phyloP scores from a whole-genome alignment of 2,113 vertebrate genomes.

The Leptobrachium leishanense region DNA sequence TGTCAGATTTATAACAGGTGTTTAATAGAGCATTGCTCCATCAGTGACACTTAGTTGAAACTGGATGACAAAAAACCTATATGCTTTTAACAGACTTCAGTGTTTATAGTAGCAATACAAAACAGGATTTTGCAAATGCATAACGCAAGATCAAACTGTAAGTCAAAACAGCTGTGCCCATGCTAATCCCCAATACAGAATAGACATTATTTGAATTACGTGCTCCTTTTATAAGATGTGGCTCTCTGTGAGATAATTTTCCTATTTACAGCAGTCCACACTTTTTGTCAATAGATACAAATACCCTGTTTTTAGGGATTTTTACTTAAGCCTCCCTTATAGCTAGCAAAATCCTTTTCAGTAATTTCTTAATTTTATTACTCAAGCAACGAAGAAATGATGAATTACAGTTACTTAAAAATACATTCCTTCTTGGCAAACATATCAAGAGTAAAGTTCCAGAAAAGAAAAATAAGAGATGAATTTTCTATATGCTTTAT shows the following conservation, averaged over 20 bases:
- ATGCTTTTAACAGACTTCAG: slow-evolving; percentile 66
- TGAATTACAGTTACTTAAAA: slow-evolving; percentile 63
- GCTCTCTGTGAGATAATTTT: slow-evolving; percentile 63
- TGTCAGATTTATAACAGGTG: slow-evolving; percentile 5
- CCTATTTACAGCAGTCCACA: slow-evolving; percentile 61
- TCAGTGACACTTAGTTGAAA: slow-evolving; percentile 59
- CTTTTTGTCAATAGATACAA: slow-evolving; percentile 57
- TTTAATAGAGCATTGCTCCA: slow-evolving; percentile 50
- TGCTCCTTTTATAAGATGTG: slow-evolving; percentile 68
- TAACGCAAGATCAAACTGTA: slow-evolving; percentile 71
- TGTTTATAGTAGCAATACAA: slow-evolving; percentile 76
- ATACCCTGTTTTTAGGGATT: slow-evolving; percentile 46
- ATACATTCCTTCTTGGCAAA: slow-evolving; percentile 56
- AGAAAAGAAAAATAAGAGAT: slow-evolving; percentile 59
- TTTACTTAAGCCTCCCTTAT: slow-evolving; percentile 59
- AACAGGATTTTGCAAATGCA: slow-evolving; percentile 74
- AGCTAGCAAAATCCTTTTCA: slow-evolving; percentile 61
- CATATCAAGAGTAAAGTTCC: slow-evolving; percentile 59
- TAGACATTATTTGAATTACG: slow-evolving; percentile 67
- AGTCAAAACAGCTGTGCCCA: slow-evolving; percentile 74
- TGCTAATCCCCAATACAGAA: slow-evolving; percentile 69
- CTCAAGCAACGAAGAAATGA: slow-evolving; percentile 63
- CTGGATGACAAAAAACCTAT: slow-evolving; percentile 65
- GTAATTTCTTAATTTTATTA: slow-evolving; percentile 66
- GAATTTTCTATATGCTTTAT: background rate